Evolutionary conservation across 2,113 vertebrate genomes (phyloP).

Genomic region (Gnathonemus echidnorhynchus): DNA sequence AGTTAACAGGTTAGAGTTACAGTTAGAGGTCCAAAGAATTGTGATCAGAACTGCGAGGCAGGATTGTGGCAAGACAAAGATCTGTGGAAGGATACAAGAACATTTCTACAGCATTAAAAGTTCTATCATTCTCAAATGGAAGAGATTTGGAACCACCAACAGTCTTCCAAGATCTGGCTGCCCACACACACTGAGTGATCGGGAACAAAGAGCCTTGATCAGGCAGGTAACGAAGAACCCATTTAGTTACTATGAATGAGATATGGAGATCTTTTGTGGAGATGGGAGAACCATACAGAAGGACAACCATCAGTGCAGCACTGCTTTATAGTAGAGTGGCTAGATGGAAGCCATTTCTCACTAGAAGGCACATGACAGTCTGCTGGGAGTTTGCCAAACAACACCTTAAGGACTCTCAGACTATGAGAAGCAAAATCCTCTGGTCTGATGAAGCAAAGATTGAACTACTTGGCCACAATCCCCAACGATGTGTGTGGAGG

Average conservation of each 20-base stretch:
- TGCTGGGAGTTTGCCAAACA: not conserved
- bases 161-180: not conserved
- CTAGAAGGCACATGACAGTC: not conserved
- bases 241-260: not conserved
- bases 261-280: not conserved
- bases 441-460: not conserved
- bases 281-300: not conserved
- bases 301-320: not conserved
- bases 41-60: too few relatives aligned
- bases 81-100: too few relatives aligned
- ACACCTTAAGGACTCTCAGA: not conserved
- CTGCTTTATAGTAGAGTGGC: not conserved
- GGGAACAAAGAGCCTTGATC: not conserved
- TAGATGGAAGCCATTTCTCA: not conserved
- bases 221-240: not conserved
- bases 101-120: too few relatives aligned
- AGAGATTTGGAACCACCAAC: not conserved
- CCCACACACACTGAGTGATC: not conserved
- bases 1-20: too few relatives aligned
- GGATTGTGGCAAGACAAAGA: too few relatives aligned
- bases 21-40: too few relatives aligned
- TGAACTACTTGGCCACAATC: not conserved
- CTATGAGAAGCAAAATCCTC: not conserved
- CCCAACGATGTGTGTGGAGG: not conserved
- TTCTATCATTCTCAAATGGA: not conserved